phyloP scores from a whole-genome alignment of 2,113 vertebrate genomes.

The Mirza zaza region DNA sequence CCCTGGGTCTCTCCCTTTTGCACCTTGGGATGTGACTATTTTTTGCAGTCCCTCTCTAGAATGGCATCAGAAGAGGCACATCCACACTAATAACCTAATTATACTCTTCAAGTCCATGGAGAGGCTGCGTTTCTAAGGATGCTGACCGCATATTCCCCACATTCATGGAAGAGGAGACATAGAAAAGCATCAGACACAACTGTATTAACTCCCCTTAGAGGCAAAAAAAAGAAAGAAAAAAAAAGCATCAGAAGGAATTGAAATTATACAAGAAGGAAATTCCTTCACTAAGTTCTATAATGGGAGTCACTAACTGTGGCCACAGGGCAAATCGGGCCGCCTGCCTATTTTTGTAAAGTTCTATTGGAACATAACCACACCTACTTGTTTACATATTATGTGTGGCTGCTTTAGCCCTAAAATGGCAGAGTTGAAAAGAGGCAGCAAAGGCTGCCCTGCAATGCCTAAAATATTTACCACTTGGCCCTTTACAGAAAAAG shows the following conservation, averaged over 20 bases:
- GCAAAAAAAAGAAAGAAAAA: too few relatives aligned
- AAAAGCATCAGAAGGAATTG: not conserved
- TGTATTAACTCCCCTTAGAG: too few relatives aligned
- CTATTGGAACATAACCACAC: not conserved
- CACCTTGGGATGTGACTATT: not conserved
- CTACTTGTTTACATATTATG: not conserved
- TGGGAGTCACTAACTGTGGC: not conserved
- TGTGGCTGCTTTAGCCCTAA: not conserved
- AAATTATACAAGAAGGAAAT: not conserved
- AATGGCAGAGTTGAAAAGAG: not conserved
- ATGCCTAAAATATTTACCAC: not conserved
- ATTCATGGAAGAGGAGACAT: not conserved
- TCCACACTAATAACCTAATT: not conserved
- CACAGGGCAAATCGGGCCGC: not conserved
- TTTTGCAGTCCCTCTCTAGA: not conserved
- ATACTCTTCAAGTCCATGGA: not conserved
- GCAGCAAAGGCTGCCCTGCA: not conserved
- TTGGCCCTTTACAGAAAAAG: not conserved
- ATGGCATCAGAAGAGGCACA: not conserved
- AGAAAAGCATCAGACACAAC: not conserved
- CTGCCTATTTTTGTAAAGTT: not conserved
- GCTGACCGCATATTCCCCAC: not conserved
- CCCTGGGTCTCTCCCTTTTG: not conserved
- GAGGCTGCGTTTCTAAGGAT: not conserved
- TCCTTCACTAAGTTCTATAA: not conserved